Conservation (phyloP, 2,888 invertebrate genomes). For the Papilio elwesi region DNA sequence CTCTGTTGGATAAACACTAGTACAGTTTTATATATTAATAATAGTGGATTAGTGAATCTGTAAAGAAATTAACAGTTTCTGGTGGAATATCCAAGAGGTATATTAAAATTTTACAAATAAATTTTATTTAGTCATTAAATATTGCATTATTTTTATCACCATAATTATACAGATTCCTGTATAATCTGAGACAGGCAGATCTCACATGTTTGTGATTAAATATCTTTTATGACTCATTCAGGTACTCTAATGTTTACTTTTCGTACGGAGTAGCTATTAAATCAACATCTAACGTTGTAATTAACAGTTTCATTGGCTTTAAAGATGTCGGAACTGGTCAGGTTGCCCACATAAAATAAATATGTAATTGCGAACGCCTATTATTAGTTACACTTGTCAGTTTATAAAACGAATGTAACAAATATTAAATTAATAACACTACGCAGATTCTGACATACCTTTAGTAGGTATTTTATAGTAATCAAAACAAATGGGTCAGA, state of each 20-base stretch:
- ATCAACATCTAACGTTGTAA: conserved; percentile 7
- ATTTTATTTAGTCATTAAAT: not conserved
- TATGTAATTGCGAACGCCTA: not conserved
- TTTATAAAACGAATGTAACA: not conserved
- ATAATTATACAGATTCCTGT: not conserved
- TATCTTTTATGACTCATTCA: conserved; percentile 13
- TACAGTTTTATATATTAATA: no score
- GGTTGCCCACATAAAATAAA: conserved; percentile 12
- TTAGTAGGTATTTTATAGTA: no score
- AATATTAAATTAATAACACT: not conserved
- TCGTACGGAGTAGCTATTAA: conserved; percentile 2
- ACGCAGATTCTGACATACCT: not conserved
- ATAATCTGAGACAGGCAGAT: not conserved
- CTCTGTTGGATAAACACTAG: no score
- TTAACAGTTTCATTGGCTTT: conserved; percentile 17
- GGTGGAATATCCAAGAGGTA: no score
- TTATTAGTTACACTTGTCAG: not conserved
- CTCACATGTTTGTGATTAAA: conserved; percentile 9
- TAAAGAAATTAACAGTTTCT: no score
- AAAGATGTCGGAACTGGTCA: not conserved
- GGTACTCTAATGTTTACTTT: conserved; percentile 20
- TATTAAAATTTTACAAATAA: not conserved
- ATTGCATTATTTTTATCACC: no score
- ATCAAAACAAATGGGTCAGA: no score
- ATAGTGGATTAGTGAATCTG: no score